phyloP scores from a whole-genome alignment of 2,797 vertebrate species.

The Oceanodroma leucorhoa region DNA sequence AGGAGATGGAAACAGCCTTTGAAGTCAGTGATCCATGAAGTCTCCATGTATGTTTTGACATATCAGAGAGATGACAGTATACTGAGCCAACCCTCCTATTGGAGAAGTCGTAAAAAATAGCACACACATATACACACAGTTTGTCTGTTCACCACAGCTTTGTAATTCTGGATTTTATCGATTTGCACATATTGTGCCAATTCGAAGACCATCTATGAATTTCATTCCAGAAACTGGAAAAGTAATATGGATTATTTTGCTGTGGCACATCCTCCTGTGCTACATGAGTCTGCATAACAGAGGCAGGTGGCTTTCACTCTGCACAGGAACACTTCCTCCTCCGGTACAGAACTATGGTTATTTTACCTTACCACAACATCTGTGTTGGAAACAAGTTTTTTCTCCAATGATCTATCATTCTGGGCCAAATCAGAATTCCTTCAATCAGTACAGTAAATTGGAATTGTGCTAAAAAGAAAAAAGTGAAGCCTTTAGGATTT shows the following conservation, averaged over 20 bases:
- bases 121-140: not conserved
- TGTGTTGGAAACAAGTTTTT: not conserved
- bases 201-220: not conserved
- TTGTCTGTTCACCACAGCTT: not conserved
- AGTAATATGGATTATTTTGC: not conserved
- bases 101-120: not conserved
- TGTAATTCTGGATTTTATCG: not conserved
- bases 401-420: not conserved
- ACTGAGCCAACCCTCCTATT: not conserved
- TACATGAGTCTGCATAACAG: not conserved
- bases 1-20: not conserved
- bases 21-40: not conserved
- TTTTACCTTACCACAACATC: not conserved
- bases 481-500: not conserved
- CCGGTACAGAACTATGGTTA: not conserved
- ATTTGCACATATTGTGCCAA: not conserved
- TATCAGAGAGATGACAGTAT: not conserved
- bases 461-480: not conserved
- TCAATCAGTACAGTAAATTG: not conserved
- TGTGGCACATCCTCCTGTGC: not conserved
- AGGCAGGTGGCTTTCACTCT: not conserved
- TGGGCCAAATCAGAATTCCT: not conserved
- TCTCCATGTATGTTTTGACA: not conserved
- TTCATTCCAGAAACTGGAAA: not conserved
- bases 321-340: not conserved